Base-by-base conservation (phyloP, 2,888 invertebrate genomes). In the Dryobotodes eremita region DNA sequence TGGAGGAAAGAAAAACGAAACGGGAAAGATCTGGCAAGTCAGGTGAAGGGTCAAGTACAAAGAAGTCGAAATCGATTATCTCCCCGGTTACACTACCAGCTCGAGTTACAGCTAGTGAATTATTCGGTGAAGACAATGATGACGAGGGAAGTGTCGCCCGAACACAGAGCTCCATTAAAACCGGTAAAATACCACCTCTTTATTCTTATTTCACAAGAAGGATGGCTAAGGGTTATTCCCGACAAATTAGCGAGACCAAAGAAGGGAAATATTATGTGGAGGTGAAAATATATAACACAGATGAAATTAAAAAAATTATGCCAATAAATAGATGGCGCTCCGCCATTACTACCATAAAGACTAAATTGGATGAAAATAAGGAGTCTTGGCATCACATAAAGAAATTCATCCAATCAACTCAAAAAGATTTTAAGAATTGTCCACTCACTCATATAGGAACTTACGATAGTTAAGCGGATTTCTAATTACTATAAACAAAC, bases 251-350 rank as follows among this genome's bases (percentile, higher is more conserved):
- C 11, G 42, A 64, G 64, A 64, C 64, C 3, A 64, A 64, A 64
- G 64, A 64, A 64, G 64, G 64, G 23, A 64, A 64, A 64, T 64
- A 64, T 64, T 64, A 64, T 11, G 64, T 64, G 2, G 64, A 64
- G 11, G 31, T 64, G 23, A 64, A 64, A 42, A 64, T 64, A 10
- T 64, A 64, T 11, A 42, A 64, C 10, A 23, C 23, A 2, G 64
- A 64, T 23, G 64, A 42, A 64, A 64, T 64, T 23, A 64, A 64
- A 64, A 64, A 64, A 64, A 42, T 42, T 4, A 64, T 64, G 42
- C 64, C 11, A 0, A 42, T 64, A 23, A 64, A 64, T 64, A 64
- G 64, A 64, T 64, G 64, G 64, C 64, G 42, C 20, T 42, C 20
- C 2, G 42, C 64, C 13, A 64, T 64, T 3, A 64, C 64, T 64